Percentiles rank a stretch among this genome's conserved stretches.
Evolutionary conservation across 2,888 invertebrate genomes (phyloP).

Genomic region (Hypercompe scribonia): DNA sequence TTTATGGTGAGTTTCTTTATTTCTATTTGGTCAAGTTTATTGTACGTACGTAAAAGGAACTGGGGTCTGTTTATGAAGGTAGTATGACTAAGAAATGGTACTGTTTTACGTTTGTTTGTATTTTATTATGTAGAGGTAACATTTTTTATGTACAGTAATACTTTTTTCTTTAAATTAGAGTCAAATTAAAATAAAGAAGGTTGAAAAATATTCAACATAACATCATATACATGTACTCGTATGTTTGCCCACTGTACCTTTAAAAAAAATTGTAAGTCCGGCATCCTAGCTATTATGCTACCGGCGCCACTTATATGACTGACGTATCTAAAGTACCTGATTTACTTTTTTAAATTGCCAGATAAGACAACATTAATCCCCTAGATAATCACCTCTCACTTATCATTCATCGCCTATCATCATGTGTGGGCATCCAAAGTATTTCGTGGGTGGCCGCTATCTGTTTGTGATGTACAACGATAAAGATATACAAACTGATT

Average conservation of each 20-base stretch:
- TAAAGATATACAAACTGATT: slow-evolving; percentile 22
- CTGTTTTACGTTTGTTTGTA: slow-evolving; percentile 11
- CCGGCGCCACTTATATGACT: background rate
- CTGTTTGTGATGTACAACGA: slow-evolving; percentile 9
- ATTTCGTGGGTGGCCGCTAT: slow-evolving; percentile 24
- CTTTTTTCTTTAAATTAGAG: background rate
- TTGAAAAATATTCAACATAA: too few relatives aligned
- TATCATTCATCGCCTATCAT: slow-evolving; percentile 15
- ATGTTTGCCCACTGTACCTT: background rate
- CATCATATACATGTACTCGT: too few relatives aligned
- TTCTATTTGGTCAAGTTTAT: slow-evolving; percentile 29
- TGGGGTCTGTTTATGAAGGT: slow-evolving; percentile 16
- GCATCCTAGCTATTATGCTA: background rate
- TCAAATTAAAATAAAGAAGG: background rate
- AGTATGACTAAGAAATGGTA: slow-evolving; percentile 8
- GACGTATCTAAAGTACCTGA: slow-evolving; percentile 6
- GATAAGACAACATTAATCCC: slow-evolving; percentile 6
- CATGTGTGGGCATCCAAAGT: slow-evolving; percentile 19
- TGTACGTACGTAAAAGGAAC: slow-evolving; percentile 18
- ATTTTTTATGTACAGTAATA: background rate
- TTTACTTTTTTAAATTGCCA: slow-evolving; percentile 10
- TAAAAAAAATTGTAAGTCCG: background rate
- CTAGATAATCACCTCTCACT: slow-evolving; percentile 16
- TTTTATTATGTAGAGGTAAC: background rate
- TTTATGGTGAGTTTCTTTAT: slow-evolving; percentile 18